These are phyloP conservation scores for Phoronis australis DNA, from an alignment of 2,888 invertebrate genomes.

Conservation along the genomic window DNA sequence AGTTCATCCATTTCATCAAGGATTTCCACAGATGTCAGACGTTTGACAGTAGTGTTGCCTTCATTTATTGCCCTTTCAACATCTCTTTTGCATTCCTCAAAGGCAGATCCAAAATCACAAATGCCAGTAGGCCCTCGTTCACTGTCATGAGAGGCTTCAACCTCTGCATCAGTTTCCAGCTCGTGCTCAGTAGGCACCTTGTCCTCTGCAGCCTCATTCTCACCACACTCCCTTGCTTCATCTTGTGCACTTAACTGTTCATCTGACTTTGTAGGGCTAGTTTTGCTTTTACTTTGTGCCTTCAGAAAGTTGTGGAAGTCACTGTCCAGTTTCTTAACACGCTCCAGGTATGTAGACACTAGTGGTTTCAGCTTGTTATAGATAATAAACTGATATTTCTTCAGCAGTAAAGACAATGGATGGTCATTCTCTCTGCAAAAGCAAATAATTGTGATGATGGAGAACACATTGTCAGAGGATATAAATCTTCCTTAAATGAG, in stretches of 20 bases:
- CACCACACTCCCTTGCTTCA: not conserved
- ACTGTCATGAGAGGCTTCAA: not conserved
- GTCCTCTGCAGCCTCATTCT: not conserved
- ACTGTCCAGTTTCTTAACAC: conserved; percentile 23
- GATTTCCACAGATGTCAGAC: too few species aligned
- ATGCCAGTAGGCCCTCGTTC: too few species aligned
- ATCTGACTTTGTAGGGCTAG: not conserved
- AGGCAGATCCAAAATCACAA: too few species aligned
- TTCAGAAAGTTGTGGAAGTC: too few species aligned
- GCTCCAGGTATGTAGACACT: conserved; percentile 19
- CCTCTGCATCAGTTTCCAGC: not conserved
- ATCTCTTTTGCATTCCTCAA: too few species aligned
- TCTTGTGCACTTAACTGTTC: not conserved
- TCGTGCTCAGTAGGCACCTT: not conserved
- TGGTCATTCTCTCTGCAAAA: conserved; percentile 34
- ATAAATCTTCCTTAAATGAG: too few species aligned
- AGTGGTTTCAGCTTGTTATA: conserved; percentile 29
- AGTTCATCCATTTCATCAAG: conserved; percentile 2
- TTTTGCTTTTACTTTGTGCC: too few species aligned
- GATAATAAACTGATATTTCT: conserved; percentile 29
- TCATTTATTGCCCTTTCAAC: too few species aligned
- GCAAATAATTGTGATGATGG: not conserved
- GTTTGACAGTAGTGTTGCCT: too few species aligned
- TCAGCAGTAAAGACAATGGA: conserved; percentile 35
- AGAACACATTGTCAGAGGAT: not conserved